These are phyloP conservation scores for Takifugu rubripes DNA, from an alignment of 2,797 vertebrate species.

Conservation along the genomic window DNA sequence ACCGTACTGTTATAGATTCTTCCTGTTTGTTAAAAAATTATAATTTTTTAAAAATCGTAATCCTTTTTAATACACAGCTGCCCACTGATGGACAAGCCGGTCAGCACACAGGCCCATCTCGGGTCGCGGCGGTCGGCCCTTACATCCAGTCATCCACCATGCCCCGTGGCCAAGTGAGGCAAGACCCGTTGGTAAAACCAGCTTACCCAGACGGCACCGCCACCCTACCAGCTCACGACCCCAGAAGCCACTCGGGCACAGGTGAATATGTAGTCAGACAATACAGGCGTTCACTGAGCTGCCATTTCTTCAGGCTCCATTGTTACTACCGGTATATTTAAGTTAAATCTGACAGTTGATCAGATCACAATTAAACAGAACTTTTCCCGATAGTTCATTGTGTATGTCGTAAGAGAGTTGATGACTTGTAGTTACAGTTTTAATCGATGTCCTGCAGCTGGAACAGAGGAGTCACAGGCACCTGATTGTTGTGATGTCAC, in stretches of 20 bases:
- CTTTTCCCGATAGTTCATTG: neutral
- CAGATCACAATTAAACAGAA: constrained; percentile 1
- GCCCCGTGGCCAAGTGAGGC: constrained; percentile 85
- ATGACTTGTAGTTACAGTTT: neutral
- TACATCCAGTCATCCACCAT: constrained; percentile 97
- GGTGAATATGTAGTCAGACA: constrained; percentile 44
- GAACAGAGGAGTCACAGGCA: constrained; percentile 41
- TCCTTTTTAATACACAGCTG: constrained; percentile 62
- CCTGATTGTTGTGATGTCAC: constrained; percentile 54
- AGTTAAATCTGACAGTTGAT: too few species aligned
- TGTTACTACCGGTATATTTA: neutral
- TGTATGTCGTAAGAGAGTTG: neutral
- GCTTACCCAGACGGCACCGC: constrained; percentile 82
- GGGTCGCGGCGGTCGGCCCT: constrained; percentile 95
- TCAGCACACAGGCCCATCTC: constrained; percentile 80
- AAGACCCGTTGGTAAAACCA: constrained; percentile 88
- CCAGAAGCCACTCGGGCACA: constrained; percentile 53
- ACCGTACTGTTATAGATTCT: neutral
- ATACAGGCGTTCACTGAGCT: constrained; percentile 1
- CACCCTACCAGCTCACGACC: constrained; percentile 78
- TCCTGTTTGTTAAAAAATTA: neutral
- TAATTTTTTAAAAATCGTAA: too few species aligned
- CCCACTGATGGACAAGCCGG: constrained; percentile 82
- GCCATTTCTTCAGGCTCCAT: neutral
- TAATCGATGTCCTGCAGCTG: constrained; percentile 46